These are phyloP conservation scores for Pterocles gutturalis DNA, from an alignment of 2,113 vertebrate genomes.

Conservation along the genomic window DNA sequence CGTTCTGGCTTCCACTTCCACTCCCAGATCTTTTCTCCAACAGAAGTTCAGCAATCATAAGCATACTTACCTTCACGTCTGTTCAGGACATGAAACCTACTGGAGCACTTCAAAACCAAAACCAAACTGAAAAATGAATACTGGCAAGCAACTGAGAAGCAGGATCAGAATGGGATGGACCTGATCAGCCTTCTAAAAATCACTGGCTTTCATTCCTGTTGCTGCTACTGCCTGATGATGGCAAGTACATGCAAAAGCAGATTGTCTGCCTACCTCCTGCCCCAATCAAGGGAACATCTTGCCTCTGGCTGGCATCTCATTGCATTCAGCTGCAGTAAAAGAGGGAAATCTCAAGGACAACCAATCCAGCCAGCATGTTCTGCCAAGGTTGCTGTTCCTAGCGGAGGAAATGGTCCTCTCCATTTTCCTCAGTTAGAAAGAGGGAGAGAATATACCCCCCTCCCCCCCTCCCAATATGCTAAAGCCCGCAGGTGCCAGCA, in stretches of 20 bases:
- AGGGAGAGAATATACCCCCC: slow-evolving; percentile 9
- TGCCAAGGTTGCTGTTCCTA: slow-evolving; percentile 61
- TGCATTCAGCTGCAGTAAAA: slow-evolving; percentile 51
- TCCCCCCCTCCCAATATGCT: slow-evolving; percentile 57
- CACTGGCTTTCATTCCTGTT: slow-evolving; percentile 2
- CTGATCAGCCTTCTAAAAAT: slow-evolving; percentile 7
- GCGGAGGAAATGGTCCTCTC: slow-evolving; percentile 53
- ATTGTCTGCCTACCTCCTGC: not conserved
- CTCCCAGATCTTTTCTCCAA: not conserved
- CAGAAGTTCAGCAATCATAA: not conserved
- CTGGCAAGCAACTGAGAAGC: not conserved
- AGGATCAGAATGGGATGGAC: not conserved
- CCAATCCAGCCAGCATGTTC: slow-evolving; percentile 33
- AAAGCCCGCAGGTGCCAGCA: slow-evolving; percentile 81
- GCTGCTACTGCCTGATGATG: not conserved
- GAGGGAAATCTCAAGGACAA: slow-evolving; percentile 58
- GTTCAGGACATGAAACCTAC: not conserved
- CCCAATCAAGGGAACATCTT: slow-evolving; percentile 5
- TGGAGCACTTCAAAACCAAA: not conserved
- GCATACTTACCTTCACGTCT: not conserved
- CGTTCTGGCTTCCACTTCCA: not conserved
- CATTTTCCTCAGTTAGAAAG: slow-evolving; percentile 54
- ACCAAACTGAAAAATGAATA: not conserved
- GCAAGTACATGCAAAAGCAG: slow-evolving; percentile 13
- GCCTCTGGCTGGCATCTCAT: slow-evolving; percentile 21